Base-by-base conservation (phyloP, 2,113 vertebrate species). In the Tamias sibiricus region DNA sequence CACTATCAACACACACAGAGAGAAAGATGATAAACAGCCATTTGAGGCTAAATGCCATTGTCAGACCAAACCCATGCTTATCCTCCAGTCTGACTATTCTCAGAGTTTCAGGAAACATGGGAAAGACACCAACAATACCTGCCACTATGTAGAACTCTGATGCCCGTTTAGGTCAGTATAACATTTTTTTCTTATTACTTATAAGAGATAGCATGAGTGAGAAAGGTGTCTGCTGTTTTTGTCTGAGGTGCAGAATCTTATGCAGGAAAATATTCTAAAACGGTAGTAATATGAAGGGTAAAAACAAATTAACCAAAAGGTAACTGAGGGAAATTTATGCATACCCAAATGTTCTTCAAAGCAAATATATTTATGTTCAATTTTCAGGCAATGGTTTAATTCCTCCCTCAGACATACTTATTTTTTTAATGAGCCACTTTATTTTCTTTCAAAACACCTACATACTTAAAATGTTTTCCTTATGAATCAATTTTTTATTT, bases 401-500 rank as follows among this genome's bases (percentile, higher is more conserved):
- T 93, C 71, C 59, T 3, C 96, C 80, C 54, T 85, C 49, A 96
- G 94, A 92, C 47, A 83, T 81, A 91, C 69, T 91, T 79, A 40
- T 79, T 79, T 91, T 74, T 91, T 72, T 17, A 95, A 95, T 69
- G 90, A 92, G 76, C 80, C 89, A 47, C 68, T 96, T 91, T 83
- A 91, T 97, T 98, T 97, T 95, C 83, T 95, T 97, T 91, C 88
- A 93, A 96, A 98, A 97, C 97, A 97, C 95, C 98, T 98, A 95
- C 95, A 97, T 95, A 87, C 84, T 98, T 97, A 95, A 97, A 96
- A 90, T 96, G 98, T 98, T 98, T 98, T 98, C 98, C 92, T 97
- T 96, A 91, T 95, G 95, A 97, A 96, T 98, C 96, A 97, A 68
- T 96, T 97, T 97, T 97, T 96, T 96, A 97, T 97, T 97, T 97